Conservation (phyloP, 1,140 invertebrate genomes). For the Saxidomus purpurata region DNA sequence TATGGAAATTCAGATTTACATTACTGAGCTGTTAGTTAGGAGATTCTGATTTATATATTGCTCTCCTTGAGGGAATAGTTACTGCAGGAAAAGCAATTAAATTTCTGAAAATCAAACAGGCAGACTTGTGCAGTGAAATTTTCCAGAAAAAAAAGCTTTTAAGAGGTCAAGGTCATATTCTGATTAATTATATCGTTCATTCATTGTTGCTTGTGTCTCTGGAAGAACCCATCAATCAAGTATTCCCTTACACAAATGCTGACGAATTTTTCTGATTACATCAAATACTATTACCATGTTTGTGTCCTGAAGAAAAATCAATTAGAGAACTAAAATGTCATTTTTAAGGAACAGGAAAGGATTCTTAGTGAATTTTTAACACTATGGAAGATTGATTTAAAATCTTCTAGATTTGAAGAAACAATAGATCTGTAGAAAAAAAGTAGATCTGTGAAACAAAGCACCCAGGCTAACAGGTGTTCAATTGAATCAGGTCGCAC, state of each 20-base stretch:
- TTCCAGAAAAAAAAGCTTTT: background rate
- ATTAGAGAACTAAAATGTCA: no score
- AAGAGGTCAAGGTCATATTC: background rate
- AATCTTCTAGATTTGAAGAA: no score
- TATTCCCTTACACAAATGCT: background rate
- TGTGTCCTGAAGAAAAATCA: background rate
- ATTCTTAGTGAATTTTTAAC: no score
- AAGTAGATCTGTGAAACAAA: no score
- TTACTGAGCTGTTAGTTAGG: background rate
- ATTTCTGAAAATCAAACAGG: constrained; percentile 4
- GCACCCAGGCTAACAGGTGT: no score
- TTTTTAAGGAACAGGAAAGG: no score
- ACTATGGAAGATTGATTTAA: no score
- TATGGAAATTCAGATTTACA: background rate
- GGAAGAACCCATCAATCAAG: background rate
- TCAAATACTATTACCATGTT: background rate
- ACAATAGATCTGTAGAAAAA: no score
- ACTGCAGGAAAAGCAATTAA: background rate
- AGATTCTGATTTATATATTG: background rate
- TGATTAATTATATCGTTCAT: background rate
- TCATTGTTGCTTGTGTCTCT: background rate
- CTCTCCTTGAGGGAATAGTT: background rate
- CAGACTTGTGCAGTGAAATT: background rate
- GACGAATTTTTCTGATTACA: background rate
- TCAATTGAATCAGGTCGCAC: no score